Evolutionary conservation across 2,888 invertebrate genomes (phyloP), one percentile per base, ranked within the genome.

Genomic region (Hirtodrosophila alboralis): DNA sequence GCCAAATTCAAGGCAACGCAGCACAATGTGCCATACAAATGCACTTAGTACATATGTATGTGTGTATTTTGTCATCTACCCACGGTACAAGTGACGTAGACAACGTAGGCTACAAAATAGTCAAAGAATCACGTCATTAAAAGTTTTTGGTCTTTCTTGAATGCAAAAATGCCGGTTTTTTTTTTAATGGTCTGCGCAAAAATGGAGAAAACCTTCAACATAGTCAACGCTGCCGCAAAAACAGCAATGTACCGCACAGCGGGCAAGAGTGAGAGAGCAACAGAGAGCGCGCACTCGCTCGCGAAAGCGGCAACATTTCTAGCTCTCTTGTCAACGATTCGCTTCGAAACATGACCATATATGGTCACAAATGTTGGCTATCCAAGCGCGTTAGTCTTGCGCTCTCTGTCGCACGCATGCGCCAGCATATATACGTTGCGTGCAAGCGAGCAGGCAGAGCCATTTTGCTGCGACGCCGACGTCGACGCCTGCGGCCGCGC

Each of bases 341-440:
- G 84, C 77, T 70, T 71, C 71, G 65, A 90, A 89, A 89, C 88
- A 89, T 89, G 88, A 87, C 89, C 89, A 89, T 89, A 89, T 89
- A 89, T 89, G 89, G 89, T 88, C 90, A 90, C 88, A 88, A 89
- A 90, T 89, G 72, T 75, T 87, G 83, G 88, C 74, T 75, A 69
- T 36, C 57, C 51, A 73, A 73, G 65, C 62, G 48, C 48, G 48
- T 59, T 61, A 48, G 31, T 68, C 60, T 49, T 64, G 75, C 72
- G 58, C 67, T 73, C 86, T 69, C 70, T 79, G 23, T 85, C 79
- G 58, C 69, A 79, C 79, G 56, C 77, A 60, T 64, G 74, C 84
- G 61, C 40, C 52, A 43, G 23, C 16, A 51, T n/a, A n/a, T n/a
- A n/a, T 31, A 18, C 14, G 47, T 23, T 16, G 34, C 27, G 64